These are phyloP conservation scores for Rattus rattus DNA, from an alignment of 2,113 vertebrate genomes.

Conservation along the genomic window DNA sequence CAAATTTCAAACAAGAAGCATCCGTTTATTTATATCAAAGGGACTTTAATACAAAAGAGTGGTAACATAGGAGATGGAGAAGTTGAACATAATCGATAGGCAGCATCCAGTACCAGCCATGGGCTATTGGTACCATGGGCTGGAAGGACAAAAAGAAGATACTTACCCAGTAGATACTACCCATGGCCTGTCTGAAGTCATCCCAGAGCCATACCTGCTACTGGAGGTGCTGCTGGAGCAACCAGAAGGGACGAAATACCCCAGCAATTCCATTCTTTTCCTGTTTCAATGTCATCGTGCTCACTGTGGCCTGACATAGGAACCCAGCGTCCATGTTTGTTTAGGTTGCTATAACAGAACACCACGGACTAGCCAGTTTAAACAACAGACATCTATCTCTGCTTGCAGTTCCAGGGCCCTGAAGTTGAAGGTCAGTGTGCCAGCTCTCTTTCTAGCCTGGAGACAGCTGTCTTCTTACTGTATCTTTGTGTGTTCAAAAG, in stretches of 20 bases:
- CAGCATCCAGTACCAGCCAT: background rate
- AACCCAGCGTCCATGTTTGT: background rate
- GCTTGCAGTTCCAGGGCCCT: background rate
- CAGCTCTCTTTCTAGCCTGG: background rate
- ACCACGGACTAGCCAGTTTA: background rate
- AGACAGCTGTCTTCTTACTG: background rate
- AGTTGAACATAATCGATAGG: background rate
- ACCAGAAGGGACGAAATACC: background rate
- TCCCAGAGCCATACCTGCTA: background rate
- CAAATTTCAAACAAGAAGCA: conserved; percentile 15
- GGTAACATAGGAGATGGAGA: background rate
- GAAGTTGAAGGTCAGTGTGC: background rate
- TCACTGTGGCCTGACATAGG: background rate
- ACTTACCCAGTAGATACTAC: background rate
- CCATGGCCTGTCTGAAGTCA: background rate
- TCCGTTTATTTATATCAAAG: background rate
- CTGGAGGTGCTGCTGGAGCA: background rate
- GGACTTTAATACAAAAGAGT: background rate
- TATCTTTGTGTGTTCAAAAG: background rate
- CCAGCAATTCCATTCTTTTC: background rate
- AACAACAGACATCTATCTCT: background rate
- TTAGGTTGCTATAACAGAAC: background rate
- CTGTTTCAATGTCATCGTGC: background rate
- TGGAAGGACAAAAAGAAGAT: background rate
- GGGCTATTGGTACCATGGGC: background rate